A percentile compares a stretch with the other conserved stretches of the same genome.
Evolutionary conservation across 2,888 invertebrate species (phyloP).

Genomic region (Biston betularia): DNA sequence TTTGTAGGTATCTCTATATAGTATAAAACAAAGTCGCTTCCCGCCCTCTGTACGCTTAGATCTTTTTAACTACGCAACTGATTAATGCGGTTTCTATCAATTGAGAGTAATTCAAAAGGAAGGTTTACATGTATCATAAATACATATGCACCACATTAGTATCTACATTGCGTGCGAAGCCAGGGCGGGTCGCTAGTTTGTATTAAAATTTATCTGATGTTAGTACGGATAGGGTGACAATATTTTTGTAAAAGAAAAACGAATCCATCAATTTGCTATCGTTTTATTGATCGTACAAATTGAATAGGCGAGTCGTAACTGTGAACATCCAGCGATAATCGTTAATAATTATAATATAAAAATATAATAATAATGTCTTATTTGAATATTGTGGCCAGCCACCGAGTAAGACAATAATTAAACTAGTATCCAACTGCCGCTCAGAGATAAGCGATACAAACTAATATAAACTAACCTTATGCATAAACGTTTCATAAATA

Average conservation of each 20-base stretch:
- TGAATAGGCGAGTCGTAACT: slow-evolving; percentile 77
- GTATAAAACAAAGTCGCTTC: too few relatives aligned
- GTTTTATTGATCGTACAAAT: slow-evolving; percentile 85
- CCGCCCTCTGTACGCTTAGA: too few relatives aligned
- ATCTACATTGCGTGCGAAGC: too few relatives aligned
- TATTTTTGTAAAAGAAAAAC: slow-evolving; percentile 54
- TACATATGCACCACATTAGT: too few relatives aligned
- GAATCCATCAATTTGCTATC: slow-evolving; percentile 77
- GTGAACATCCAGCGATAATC: slow-evolving; percentile 67
- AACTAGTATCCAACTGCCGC: slow-evolving; percentile 49
- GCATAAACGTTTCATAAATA: too few relatives aligned
- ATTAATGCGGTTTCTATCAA: too few relatives aligned
- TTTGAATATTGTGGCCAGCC: slow-evolving; percentile 81
- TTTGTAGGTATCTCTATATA: too few relatives aligned
- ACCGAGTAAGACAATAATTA: slow-evolving; percentile 65
- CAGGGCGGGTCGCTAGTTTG: too few relatives aligned
- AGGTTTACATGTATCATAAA: too few relatives aligned
- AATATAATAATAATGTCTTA: slow-evolving; percentile 74
- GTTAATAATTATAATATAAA: slow-evolving; percentile 68
- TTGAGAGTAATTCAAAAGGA: too few relatives aligned
- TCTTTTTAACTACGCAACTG: too few relatives aligned
- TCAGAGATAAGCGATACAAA: slow-evolving; percentile 36
- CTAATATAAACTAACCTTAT: background rate
- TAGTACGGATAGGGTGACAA: slow-evolving; percentile 3
- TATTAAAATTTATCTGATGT: too few relatives aligned